Evolutionary conservation across 2,888 invertebrate species (phyloP), one percentile per base, ranked within the genome.

Genomic region (Nebria brevicollis): DNA sequence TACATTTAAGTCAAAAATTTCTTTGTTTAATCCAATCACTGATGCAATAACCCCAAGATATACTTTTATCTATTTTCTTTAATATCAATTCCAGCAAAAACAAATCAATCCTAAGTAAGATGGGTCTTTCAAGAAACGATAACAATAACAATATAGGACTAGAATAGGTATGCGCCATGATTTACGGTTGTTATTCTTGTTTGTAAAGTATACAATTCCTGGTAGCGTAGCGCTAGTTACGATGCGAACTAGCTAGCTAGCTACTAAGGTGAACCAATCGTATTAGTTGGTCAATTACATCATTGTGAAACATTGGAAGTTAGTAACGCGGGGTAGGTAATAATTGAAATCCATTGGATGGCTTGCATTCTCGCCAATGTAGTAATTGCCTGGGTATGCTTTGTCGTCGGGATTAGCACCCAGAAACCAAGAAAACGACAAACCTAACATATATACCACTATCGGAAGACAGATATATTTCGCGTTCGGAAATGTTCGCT

Each of bases 221-320:
- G 54, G 54, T 54, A 54, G 54, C 54, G 54, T 54, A 43, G 43
- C 10, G 54, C 54, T 54, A 54, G 54, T 54, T 54, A 13, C 54
- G 54, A 3, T 54, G 54, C 54, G 54, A 54, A 54, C 54, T 34
- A 34, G 34, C 34, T 34, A 34, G 34, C 34, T 34, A 34, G 34
- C 34, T 54, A 54, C 86, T 86, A 89, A 88, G 88, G 88, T 88
- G 87, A 88, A 87, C 87, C 87, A 86, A 85, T 87, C 88, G 87
- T 86, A 88, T 89, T 89, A 88, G 88, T 88, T 89, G 88, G 88
- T 88, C 89, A 89, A 89, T 89, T 89, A 88, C 88, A 88, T 88
- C 86, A 86, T 88, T 88, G 88, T 87, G 88, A 74, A 73, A 72
- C 78, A 87, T 88, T 88, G 87, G 88, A 87, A 88, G 88, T 88